Evolutionary conservation across 1,140 invertebrate species (phyloP).

Genomic region (Tetragonula clypearis): DNA sequence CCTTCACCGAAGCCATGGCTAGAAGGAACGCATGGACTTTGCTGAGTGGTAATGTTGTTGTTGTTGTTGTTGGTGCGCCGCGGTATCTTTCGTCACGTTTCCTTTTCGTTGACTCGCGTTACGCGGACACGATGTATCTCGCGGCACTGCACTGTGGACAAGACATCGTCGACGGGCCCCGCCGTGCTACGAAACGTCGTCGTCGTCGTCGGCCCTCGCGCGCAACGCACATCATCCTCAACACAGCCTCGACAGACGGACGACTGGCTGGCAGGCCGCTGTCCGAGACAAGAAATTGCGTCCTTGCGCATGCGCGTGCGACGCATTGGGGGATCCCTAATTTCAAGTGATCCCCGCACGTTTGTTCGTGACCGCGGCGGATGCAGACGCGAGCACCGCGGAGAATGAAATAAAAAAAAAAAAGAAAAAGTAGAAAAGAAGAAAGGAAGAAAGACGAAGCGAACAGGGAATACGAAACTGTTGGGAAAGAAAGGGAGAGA

Average conservation of each 20-base stretch:
- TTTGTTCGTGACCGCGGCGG: constrained; percentile 19
- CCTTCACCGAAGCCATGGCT: constrained; percentile 90
- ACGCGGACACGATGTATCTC: constrained; percentile 4
- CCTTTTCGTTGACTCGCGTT: constrained; percentile 12
- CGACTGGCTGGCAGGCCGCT: constrained; percentile 51
- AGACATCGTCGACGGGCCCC: constrained; percentile 18
- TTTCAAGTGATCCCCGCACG: constrained; percentile 38
- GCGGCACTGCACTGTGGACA: constrained; percentile 1
- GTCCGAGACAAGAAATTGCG: constrained; percentile 33
- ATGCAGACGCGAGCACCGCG: not conserved
- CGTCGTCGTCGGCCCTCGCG: constrained; percentile 50
- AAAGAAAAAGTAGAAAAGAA: too few relatives aligned
- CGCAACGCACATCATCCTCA: constrained; percentile 52
- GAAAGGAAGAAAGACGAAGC: not conserved
- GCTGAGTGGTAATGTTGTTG: not conserved
- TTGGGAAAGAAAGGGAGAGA: constrained; percentile 31
- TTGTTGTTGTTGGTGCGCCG: not conserved
- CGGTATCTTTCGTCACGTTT: not conserved
- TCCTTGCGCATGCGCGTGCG: constrained; percentile 55
- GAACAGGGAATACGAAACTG: constrained; percentile 18
- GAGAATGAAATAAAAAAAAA: not conserved
- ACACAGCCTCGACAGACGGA: constrained; percentile 50
- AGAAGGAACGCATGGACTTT: constrained; percentile 64
- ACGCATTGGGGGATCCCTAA: constrained; percentile 40
- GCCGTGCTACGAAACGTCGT: constrained; percentile 47